Percentiles rank a stretch among this genome's conserved stretches.
Evolutionary conservation across 2,888 invertebrate species (phyloP).

Genomic region (Sceliomorpha sp.): DNA sequence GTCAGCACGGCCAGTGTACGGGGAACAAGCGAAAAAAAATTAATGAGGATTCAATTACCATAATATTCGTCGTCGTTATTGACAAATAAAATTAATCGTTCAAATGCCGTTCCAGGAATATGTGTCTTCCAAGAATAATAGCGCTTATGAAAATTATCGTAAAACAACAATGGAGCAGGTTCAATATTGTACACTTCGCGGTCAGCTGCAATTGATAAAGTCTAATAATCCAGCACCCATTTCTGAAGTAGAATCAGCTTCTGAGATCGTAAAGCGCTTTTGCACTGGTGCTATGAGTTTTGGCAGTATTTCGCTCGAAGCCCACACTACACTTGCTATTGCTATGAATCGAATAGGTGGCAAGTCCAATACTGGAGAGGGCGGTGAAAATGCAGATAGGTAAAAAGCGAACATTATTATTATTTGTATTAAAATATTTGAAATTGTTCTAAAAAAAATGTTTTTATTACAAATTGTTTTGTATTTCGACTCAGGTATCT

Average conservation of each 20-base stretch:
- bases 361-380: constrained; percentile 99
- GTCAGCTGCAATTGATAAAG: constrained; percentile 93
- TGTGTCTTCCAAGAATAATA: constrained; percentile 88
- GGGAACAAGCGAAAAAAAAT: no score
- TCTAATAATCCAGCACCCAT: constrained; percentile 90
- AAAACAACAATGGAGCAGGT: constrained; percentile 94
- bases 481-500: constrained; percentile 64
- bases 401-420: constrained; percentile 38
- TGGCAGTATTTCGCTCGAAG: constrained; percentile 97
- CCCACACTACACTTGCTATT: constrained; percentile 95
- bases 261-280: constrained; percentile 97
- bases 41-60: no score
- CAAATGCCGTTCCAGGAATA: constrained; percentile 94
- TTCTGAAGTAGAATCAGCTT: constrained; percentile 94
- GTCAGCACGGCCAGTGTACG: no score
- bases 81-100: no score
- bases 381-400: constrained; percentile 91
- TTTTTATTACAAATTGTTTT: background rate
- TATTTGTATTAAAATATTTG: background rate
- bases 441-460: constrained; percentile 1
- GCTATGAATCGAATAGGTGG: constrained; percentile 99
- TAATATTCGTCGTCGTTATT: no score
- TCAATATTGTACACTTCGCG: constrained; percentile 92
- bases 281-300: constrained; percentile 96
- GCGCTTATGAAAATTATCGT: constrained; percentile 91